phyloP scores from a whole-genome alignment of 2,797 vertebrate species.

The Cyprinodon diabolis region DNA sequence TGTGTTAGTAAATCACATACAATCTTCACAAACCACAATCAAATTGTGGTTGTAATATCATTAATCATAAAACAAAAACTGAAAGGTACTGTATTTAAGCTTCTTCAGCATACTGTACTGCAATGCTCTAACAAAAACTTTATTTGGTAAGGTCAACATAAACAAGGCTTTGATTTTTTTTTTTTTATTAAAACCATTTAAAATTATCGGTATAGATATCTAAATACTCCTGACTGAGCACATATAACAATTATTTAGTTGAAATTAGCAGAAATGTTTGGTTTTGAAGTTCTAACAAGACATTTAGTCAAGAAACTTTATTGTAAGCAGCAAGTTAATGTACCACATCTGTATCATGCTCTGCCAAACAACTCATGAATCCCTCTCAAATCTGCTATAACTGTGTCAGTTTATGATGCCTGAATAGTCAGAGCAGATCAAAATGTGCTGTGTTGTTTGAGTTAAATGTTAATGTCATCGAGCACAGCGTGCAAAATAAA shows the following conservation, averaged over 20 bases:
- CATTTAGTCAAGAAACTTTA: conserved; percentile 3
- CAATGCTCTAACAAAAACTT: no score
- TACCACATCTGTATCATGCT: conserved; percentile 16
- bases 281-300: conserved; percentile 18
- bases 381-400: not conserved
- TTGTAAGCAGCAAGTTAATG: conserved; percentile 25
- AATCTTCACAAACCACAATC: no score
- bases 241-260: conserved; percentile 7
- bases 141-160: not conserved
- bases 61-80: no score
- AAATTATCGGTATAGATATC: not conserved
- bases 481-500: not conserved
- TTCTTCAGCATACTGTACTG: no score
- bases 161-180: conserved; percentile 2
- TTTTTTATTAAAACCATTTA: not conserved
- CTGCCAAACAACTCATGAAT: not conserved
- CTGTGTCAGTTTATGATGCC: not conserved
- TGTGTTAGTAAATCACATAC: no score
- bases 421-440: not conserved
- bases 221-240: conserved; percentile 13
- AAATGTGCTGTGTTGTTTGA: not conserved
- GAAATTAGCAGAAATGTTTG: conserved; percentile 10
- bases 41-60: no score
- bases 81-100: no score
- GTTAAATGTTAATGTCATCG: not conserved